Evolutionary conservation across 2,113 vertebrate species (phyloP).

Genomic region (Rhadina sibilatrix): DNA sequence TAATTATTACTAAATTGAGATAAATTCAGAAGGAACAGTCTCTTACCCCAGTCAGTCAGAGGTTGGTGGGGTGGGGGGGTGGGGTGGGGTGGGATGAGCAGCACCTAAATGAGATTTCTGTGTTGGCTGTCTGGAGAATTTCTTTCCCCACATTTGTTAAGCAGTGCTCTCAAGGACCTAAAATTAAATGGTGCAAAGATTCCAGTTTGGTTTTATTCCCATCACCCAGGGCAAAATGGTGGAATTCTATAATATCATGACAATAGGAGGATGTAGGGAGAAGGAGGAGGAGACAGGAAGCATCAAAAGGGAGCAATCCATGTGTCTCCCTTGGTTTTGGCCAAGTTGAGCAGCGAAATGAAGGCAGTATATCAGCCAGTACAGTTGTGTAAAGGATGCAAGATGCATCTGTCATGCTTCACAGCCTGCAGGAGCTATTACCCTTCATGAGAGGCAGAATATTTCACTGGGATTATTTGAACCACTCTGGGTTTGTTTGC

Average conservation of each 20-base stretch:
- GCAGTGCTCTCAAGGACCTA: neutral
- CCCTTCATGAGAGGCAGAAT: constrained; percentile 13
- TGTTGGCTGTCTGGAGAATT: neutral
- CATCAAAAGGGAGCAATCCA: neutral
- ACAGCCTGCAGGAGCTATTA: constrained; percentile 5
- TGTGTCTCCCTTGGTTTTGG: neutral
- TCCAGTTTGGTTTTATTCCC: neutral
- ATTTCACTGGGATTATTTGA: neutral
- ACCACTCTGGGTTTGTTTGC: neutral
- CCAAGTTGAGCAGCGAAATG: neutral
- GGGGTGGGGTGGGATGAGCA: fast-evolving
- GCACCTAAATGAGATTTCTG: neutral
- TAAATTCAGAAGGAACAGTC: neutral
- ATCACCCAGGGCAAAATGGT: neutral
- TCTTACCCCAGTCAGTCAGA: neutral
- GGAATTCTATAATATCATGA: neutral
- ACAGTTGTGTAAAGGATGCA: neutral
- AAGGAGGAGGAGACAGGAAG: neutral
- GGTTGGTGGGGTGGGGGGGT: neutral
- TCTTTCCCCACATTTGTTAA: neutral
- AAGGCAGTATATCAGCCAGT: neutral
- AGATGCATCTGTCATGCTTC: constrained; percentile 21
- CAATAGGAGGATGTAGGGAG: neutral
- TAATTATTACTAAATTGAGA: neutral
- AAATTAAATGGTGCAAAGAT: neutral